A percentile compares a stretch with the other conserved stretches of the same genome.
Evolutionary conservation across 1,140 invertebrate species (phyloP).

Genomic region (Lasaia peninsularis): DNA sequence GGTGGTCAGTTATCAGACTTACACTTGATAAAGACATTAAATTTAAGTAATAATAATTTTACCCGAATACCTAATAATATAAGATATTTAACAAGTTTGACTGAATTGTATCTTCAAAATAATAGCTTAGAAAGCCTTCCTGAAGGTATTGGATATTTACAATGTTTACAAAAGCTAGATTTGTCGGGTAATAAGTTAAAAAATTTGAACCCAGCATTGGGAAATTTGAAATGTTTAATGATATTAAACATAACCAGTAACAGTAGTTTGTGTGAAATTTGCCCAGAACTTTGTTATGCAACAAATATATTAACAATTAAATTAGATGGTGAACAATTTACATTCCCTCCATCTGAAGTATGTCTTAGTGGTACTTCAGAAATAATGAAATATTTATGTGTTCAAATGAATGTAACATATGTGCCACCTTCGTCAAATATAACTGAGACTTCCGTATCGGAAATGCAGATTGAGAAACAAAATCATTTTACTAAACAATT

Average conservation of each 20-base stretch:
- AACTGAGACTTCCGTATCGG: slow-evolving; percentile 29
- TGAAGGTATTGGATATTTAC: slow-evolving; percentile 80
- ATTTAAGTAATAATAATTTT: slow-evolving; percentile 85
- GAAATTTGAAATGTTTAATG: slow-evolving; percentile 79
- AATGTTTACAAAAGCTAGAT: slow-evolving; percentile 82
- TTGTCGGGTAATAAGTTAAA: slow-evolving; percentile 84
- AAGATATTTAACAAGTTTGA: slow-evolving; percentile 79
- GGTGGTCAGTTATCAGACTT: slow-evolving; percentile 85
- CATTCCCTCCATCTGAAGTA: slow-evolving; percentile 81
- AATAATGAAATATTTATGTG: slow-evolving; percentile 83
- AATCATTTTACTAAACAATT: slow-evolving; percentile 53
- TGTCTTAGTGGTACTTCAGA: slow-evolving; percentile 78
- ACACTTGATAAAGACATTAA: slow-evolving; percentile 81
- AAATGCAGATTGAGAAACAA: slow-evolving; percentile 30
- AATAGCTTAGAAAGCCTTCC: slow-evolving; percentile 83
- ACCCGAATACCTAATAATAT: slow-evolving; percentile 80
- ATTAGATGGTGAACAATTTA: slow-evolving; percentile 80
- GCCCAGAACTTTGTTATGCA: slow-evolving; percentile 80
- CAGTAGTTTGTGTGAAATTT: slow-evolving; percentile 77
- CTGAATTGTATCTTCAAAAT: slow-evolving; percentile 82
- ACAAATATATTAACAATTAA: slow-evolving; percentile 78
- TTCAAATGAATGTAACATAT: slow-evolving; percentile 66
- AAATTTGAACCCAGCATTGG: slow-evolving; percentile 80
- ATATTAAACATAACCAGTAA: slow-evolving; percentile 80
- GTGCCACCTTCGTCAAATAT: slow-evolving; percentile 36